Evolutionary conservation across 37 sponge, comb jelly and placozoan species (phyloP).

Genomic region (Ephydatia muelleri): DNA sequence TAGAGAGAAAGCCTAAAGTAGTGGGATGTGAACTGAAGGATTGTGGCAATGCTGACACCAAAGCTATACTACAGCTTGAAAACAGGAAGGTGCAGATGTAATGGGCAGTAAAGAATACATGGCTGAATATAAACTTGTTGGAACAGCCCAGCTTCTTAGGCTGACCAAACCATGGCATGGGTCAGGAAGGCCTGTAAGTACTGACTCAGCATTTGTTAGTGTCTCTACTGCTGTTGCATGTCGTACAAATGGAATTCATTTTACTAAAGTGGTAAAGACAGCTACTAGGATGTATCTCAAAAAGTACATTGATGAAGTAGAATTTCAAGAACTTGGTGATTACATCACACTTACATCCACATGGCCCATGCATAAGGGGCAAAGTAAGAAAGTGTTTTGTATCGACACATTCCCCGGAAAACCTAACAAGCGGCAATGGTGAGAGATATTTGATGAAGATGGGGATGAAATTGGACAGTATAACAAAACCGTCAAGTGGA

Average conservation of each 20-base stretch:
- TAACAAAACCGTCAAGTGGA: not conserved
- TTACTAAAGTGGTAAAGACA: not conserved
- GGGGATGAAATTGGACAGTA: not conserved
- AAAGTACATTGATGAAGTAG: not conserved
- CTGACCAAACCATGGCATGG: constrained; percentile 1
- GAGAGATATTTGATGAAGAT: not conserved
- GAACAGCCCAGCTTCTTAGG: not conserved
- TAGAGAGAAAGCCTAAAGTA: no score
- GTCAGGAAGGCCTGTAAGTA: not conserved
- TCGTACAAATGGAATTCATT: not conserved
- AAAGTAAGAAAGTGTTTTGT: not conserved
- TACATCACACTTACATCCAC: not conserved
- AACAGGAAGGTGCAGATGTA: not conserved
- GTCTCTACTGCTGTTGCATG: not conserved
- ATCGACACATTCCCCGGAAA: not conserved
- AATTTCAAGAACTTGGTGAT: not conserved
- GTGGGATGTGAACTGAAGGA: no score
- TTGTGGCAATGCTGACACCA: no score
- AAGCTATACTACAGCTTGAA: not conserved
- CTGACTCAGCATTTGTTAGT: not conserved
- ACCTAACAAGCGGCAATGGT: not conserved
- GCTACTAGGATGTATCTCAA: not conserved
- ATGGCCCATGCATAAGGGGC: not conserved
- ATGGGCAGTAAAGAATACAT: not conserved
- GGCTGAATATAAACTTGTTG: not conserved